Base-by-base conservation (phyloP, 1,140 invertebrate genomes). In the Atta cephalotes region DNA sequence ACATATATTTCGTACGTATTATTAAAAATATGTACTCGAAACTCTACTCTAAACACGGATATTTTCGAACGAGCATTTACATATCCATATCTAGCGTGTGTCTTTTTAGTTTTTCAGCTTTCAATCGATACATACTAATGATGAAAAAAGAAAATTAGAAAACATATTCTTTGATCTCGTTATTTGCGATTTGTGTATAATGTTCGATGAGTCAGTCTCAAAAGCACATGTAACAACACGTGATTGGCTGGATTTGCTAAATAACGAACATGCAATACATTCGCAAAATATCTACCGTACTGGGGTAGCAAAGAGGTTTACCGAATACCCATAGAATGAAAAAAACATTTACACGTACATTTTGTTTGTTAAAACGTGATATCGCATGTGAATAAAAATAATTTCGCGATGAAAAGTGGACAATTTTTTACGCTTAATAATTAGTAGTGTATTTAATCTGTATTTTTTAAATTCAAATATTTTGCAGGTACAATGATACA, bases 261-360 rank as follows among this genome's bases (percentile, higher is more conserved):
- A 84, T 84, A 39, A 84, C 39, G 70, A 51, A 72, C 31, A 60
- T 3, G 66, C 80, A 56, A 76, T 62, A 62, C 49, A 74, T 84
- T 76, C 56, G 28, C 56, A 45, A 84, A 84, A 84, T 84, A 84
- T n/a, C 28, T 4, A 81, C n/a, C 80, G 25, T 56, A 45, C 25
- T 39, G 70, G 14, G 21, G 16, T 49, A 84, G 53, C 71, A 84
- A 84, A 84, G 56, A 76, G 80, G 25, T 84, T 84, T 74, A 84
- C 18, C 39, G 12, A 49, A 31, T 21, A 18, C 12, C 39, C 31
- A 74, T 35, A 62, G 56, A n/a, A 35, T 14, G 56, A 21, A 84
- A 74, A 82, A 80, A 70, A 71, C 65, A 81, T 70, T 70, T 31
- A 39, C 70, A 62, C n/a, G 68, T 18, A 58, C 21, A 21, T 31